Base-by-base conservation (phyloP, 2,113 vertebrate species). In the Todiramphus chloris region DNA sequence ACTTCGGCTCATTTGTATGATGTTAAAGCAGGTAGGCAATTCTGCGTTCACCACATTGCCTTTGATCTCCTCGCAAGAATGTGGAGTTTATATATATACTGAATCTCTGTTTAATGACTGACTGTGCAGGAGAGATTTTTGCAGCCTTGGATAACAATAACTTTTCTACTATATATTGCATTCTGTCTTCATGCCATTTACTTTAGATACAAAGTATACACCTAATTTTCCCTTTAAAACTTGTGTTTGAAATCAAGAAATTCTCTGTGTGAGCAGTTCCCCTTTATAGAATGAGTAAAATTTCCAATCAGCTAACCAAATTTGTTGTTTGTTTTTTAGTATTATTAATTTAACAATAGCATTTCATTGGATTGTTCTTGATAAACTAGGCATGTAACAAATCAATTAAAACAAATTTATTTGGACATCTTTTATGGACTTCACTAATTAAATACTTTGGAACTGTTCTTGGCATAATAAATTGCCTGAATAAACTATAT, bases 1-100 rank as follows among this genome's bases (percentile, higher is more conserved):
- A 94, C 48, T 93, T 95, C 73, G 86, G 41, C 80, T 97, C 77
- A 97, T 97, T 96, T 94, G 69, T 94, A 92, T 96, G 96, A 97
- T 87, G 83, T 95, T 86, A 94, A 93, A 97, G 74, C 86, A 96
- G 77, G 79, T 44, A 96, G 93, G 80, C 82, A 93, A 94, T 96
- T 88, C 89, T 86, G 67, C 8, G 17, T 95, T 96, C 92, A 93
- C 83, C 94, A 94, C 78, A 66, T 62, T 93, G 64, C 85, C 86
- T 97, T 94, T 97, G 89, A 87, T 96, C 86, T 90, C 48, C 78
- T 90, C 75, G 91, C 81, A 95, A 50, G 74, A 93, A 62, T 50
- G 30, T 60, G 75, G 72, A 85, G 62, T 95, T 95, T 89, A 83
- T 60, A 96, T 60, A 96, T 48, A 66, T 30, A 31, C 70, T 59